Evolutionary conservation across 2,888 invertebrate genomes (phyloP).

Genomic region (Torymus tubicola): DNA sequence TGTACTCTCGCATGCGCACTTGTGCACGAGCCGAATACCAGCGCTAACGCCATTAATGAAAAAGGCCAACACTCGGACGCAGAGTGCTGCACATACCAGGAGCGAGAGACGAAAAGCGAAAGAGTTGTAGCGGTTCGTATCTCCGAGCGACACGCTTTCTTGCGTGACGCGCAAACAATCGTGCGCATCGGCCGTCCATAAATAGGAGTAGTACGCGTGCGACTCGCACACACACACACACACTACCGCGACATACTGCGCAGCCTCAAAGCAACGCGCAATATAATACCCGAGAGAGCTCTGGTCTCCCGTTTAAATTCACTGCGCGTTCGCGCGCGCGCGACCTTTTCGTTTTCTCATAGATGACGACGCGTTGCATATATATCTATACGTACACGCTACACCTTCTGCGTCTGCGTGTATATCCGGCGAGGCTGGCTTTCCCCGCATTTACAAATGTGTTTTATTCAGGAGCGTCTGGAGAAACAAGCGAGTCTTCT

Average conservation of each 20-base stretch:
- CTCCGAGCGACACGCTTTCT: conserved; percentile 10
- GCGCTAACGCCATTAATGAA: conserved; percentile 42
- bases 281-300: background rate
- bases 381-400: background rate
- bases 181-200: conserved; percentile 31
- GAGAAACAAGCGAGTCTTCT: conserved; percentile 61
- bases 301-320: conserved; percentile 32
- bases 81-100: background rate
- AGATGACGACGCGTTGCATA: background rate
- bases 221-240: background rate
- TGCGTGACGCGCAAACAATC: conserved; percentile 39
- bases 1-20: background rate
- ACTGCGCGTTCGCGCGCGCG: background rate
- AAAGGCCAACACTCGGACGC: conserved; percentile 24
- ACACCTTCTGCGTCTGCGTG: conserved; percentile 34
- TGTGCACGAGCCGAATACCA: background rate
- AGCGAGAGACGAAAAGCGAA: conserved; percentile 1
- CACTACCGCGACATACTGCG: background rate
- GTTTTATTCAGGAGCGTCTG: conserved; percentile 71
- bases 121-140: background rate
- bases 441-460: conserved; percentile 63
- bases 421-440: no score
- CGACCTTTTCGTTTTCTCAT: conserved; percentile 37
- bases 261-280: background rate
- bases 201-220: conserved; percentile 11